A percentile compares a stretch with the other conserved stretches of the same genome.
Conservation (phyloP, 2,113 vertebrate genomes). For the Chascanopsetta lugubris region DNA sequence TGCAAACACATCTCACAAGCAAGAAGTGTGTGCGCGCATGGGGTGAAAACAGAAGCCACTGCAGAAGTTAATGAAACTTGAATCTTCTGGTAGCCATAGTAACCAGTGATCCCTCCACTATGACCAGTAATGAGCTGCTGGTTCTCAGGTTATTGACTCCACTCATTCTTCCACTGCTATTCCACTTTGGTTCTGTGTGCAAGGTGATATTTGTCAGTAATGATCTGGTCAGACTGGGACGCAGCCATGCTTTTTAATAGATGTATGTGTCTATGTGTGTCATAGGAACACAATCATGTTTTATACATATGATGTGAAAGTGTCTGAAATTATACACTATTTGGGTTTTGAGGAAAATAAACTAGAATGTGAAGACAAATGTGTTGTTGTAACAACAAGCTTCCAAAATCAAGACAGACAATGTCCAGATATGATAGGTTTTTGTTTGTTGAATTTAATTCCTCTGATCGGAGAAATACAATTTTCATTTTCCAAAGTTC, state of each 20-base stretch:
- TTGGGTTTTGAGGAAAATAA: constrained; percentile 27
- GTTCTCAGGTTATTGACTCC: constrained; percentile 11
- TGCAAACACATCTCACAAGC: too few relatives aligned
- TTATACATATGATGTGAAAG: too few relatives aligned
- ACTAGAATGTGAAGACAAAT: not conserved
- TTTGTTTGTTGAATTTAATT: constrained; percentile 1
- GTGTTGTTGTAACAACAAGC: constrained; percentile 12
- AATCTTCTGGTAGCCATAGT: constrained; percentile 61
- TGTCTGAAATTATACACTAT: constrained; percentile 31
- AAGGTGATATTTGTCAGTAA: not conserved
- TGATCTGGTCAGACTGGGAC: not conserved
- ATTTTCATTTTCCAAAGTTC: too few relatives aligned
- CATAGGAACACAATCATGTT: too few relatives aligned
- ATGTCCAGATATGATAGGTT: not conserved
- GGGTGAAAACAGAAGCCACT: constrained; percentile 36
- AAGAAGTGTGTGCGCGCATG: not conserved
- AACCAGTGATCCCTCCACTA: constrained; percentile 58
- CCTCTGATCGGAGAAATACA: not conserved
- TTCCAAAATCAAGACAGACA: constrained; percentile 22
- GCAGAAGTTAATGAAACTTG: constrained; percentile 46
- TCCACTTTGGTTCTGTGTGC: constrained; percentile 25
- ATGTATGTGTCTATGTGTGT: too few relatives aligned
- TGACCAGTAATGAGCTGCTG: constrained; percentile 14
- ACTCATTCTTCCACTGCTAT: not conserved
- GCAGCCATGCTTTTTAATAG: constrained; percentile 48